Conservation (phyloP, 2,888 invertebrate genomes). For the Notocelia uddmanniana region DNA sequence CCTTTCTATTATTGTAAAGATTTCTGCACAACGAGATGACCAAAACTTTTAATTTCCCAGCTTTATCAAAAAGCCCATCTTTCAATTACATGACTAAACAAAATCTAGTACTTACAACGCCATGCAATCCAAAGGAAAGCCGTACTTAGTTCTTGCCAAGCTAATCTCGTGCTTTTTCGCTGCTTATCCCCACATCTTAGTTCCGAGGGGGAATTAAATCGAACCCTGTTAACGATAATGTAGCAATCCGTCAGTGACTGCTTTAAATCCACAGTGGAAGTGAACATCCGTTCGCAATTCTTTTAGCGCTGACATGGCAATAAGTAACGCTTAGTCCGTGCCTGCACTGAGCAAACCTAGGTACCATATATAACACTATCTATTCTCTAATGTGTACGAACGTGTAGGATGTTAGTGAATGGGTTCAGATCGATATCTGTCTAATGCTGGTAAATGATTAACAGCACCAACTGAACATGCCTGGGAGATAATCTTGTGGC, state of each 20-base stretch:
- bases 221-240: constrained; percentile 76
- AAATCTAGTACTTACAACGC: constrained; percentile 5
- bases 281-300: constrained; percentile 69
- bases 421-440: constrained; percentile 32
- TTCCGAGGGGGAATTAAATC: constrained; percentile 65
- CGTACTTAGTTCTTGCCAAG: constrained; percentile 38
- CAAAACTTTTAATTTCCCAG: neutral
- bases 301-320: constrained; percentile 60
- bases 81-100: constrained; percentile 18
- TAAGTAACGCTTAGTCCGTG: constrained; percentile 72
- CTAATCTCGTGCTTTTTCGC: constrained; percentile 53
- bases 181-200: constrained; percentile 62
- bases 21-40: neutral
- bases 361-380: constrained; percentile 41
- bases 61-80: neutral
- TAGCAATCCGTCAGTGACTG: constrained; percentile 77
- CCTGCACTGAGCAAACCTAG: constrained; percentile 50
- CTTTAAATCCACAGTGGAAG: constrained; percentile 73
- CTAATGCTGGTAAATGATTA: neutral
- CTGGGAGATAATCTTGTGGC: neutral
- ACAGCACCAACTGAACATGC: neutral
- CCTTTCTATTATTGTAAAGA: neutral
- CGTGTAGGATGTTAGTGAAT: constrained; percentile 17
- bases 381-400: constrained; percentile 19
- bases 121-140: constrained; percentile 30